Evolutionary conservation across 1,140 invertebrate genomes (phyloP), one percentile per base, ranked within the genome.

Genomic region (Sitobion miscanthi): DNA sequence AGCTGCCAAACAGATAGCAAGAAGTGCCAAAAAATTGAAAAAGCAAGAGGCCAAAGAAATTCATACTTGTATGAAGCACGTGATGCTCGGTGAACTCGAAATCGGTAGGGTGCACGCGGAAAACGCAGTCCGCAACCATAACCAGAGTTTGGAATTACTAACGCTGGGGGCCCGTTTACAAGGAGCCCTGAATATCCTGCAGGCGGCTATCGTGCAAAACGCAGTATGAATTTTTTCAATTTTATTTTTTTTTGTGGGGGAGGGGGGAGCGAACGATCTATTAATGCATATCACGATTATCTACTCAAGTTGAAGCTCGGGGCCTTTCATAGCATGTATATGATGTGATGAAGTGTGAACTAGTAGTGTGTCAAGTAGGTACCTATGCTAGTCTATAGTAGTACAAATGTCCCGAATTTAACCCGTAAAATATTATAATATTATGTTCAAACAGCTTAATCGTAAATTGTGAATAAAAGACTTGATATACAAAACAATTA

Each of bases 61-160:
- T 42, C 25, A 47, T 1, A 42, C 35, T 30, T 91, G 90, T 62
- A 45, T 42, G 7, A 42, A 47, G n/a, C 69, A 52, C 30, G 69
- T 82, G 17, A 91, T 91, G 69, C 90, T 47, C 4, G 90, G 69
- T 5, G 38, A 91, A 69, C 57, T 45, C 0, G 90, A 91, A 45
- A 49, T 82, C 17, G 90, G 57, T 5, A 77, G 90, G 82, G 45
- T 83, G 8, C 90, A 91, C 9, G 90, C 45, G 20, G 90, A 91
- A 91, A 91, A 91, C 69, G 90, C 90, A 6, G 69, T 91, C 6
- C 90, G 69, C 17, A 91, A 91, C 62, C 62, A 25, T 52, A 91
- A 91, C 45, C 90, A 82, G n/a, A 91, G 90, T 82, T 45, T 82
- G 20, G 42, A 82, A 1, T 49, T 91, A n/a, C 14, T 91, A 30